phyloP scores from a whole-genome alignment of 1,140 invertebrate genomes.

The Orius insidiosus region DNA sequence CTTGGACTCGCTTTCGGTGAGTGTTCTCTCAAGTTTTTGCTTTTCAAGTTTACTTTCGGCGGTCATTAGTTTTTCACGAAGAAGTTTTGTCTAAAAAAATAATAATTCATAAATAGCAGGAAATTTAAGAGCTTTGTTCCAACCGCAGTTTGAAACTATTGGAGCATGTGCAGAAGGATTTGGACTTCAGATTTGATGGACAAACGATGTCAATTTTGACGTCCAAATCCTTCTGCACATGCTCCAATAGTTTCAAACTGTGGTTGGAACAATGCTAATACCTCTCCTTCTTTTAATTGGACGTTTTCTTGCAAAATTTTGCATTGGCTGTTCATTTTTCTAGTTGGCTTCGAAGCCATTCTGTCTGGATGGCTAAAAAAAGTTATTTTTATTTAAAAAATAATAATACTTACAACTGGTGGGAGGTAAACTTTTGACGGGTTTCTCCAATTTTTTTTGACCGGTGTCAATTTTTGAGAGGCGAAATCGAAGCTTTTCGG shows the following conservation, averaged over 20 bases:
- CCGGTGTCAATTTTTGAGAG: neutral
- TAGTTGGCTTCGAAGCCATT: conserved; percentile 4
- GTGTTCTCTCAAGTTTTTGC: conserved; percentile 3
- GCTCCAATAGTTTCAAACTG: too few relatives aligned
- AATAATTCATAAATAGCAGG: too few relatives aligned
- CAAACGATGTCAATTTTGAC: too few relatives aligned
- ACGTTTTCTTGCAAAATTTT: neutral
- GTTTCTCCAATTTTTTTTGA: conserved; percentile 3
- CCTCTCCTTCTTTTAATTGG: conserved; percentile 5
- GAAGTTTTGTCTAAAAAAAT: conserved; percentile 3
- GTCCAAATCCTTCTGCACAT: too few relatives aligned
- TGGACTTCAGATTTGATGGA: too few relatives aligned
- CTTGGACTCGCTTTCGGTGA: neutral
- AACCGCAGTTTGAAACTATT: too few relatives aligned
- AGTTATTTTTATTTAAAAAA: too few relatives aligned
- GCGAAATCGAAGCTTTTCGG: neutral
- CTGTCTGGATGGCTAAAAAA: neutral
- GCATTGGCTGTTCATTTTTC: conserved; percentile 5
- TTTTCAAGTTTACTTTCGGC: conserved; percentile 4
- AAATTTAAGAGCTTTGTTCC: too few relatives aligned
- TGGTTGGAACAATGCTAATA: too few relatives aligned
- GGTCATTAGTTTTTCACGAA: neutral
- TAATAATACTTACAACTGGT: neutral
- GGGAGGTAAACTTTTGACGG: conserved; percentile 3
- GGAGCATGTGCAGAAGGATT: too few relatives aligned